These are phyloP conservation scores for Leptobrachium ailaonicum DNA, from an alignment of 2,113 vertebrate genomes.

Conservation along the genomic window DNA sequence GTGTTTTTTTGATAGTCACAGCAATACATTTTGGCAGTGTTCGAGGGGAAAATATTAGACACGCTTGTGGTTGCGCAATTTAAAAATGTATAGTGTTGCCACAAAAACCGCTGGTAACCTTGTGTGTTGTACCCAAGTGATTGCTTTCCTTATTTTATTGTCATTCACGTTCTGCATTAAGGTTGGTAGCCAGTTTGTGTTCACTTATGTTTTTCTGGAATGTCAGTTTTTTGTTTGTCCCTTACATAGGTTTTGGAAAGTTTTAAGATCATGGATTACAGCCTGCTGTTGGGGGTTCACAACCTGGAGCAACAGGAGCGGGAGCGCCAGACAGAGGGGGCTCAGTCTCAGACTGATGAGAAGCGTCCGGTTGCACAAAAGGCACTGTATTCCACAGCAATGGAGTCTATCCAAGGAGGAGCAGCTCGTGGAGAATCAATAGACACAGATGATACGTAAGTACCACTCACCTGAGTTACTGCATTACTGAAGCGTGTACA, in stretches of 20 bases:
- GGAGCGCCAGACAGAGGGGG: slow-evolving; percentile 84
- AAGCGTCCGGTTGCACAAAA: slow-evolving; percentile 93
- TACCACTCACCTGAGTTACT: slow-evolving; percentile 49
- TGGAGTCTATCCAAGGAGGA: slow-evolving; percentile 98
- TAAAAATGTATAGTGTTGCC: no score
- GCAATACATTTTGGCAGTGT: no score
- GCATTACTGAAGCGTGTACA: not conserved
- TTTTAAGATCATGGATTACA: slow-evolving; percentile 99
- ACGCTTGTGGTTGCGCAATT: no score
- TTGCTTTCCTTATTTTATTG: no score
- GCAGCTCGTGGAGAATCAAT: slow-evolving; percentile 88
- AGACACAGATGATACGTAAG: slow-evolving; percentile 92
- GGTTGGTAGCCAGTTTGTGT: no score
- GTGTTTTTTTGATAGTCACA: no score
- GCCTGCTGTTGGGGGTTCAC: slow-evolving; percentile 92
- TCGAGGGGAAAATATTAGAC: no score
- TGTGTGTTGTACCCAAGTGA: no score
- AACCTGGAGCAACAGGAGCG: slow-evolving; percentile 93
- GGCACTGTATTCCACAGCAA: slow-evolving; percentile 95
- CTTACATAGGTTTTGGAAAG: slow-evolving; percentile 89
- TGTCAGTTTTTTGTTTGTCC: not conserved
- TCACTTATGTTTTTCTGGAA: no score
- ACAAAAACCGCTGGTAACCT: no score
- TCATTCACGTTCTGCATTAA: no score
- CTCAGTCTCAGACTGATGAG: slow-evolving; percentile 80